These are phyloP conservation scores for Pitta sordida DNA, from an alignment of 2,113 vertebrate species.

Conservation along the genomic window DNA sequence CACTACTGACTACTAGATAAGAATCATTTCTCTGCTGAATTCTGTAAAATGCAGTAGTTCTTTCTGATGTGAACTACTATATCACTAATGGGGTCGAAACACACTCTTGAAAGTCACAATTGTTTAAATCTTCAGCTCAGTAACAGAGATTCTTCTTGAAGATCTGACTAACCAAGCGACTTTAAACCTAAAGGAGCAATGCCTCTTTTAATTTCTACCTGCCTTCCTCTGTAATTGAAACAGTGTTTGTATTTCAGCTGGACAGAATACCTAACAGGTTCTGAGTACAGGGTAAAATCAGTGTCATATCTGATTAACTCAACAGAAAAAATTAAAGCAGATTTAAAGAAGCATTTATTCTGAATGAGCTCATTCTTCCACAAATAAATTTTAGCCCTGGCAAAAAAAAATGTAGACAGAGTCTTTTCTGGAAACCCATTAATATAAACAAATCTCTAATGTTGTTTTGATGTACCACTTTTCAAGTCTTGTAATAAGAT, in stretches of 20 bases:
- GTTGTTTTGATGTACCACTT: neutral
- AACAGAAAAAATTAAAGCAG: neutral
- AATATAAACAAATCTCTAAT: neutral
- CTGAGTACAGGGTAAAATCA: conserved; percentile 67
- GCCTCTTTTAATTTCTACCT: conserved; percentile 67
- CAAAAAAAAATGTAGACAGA: neutral
- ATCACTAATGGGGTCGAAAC: conserved; percentile 64
- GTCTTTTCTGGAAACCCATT: neutral
- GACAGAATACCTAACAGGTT: conserved; percentile 68
- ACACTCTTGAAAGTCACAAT: conserved; percentile 50
- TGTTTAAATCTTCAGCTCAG: conserved; percentile 54
- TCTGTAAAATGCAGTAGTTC: conserved; percentile 47
- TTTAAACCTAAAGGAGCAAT: conserved; percentile 57
- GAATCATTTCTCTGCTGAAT: conserved; percentile 62
- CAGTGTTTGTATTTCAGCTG: conserved; percentile 65
- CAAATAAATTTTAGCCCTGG: neutral
- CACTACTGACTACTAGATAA: neutral
- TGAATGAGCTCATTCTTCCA: conserved; percentile 3
- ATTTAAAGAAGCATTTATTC: conserved; percentile 51
- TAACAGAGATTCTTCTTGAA: conserved; percentile 47
- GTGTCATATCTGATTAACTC: conserved; percentile 65
- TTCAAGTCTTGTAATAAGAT: neutral
- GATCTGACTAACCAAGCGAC: conserved; percentile 33
- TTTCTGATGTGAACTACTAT: conserved; percentile 58
- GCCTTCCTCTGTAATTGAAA: conserved; percentile 64